These are phyloP conservation scores for Sebastes cheni DNA, from an alignment of 2,797 vertebrate species.

Conservation along the genomic window DNA sequence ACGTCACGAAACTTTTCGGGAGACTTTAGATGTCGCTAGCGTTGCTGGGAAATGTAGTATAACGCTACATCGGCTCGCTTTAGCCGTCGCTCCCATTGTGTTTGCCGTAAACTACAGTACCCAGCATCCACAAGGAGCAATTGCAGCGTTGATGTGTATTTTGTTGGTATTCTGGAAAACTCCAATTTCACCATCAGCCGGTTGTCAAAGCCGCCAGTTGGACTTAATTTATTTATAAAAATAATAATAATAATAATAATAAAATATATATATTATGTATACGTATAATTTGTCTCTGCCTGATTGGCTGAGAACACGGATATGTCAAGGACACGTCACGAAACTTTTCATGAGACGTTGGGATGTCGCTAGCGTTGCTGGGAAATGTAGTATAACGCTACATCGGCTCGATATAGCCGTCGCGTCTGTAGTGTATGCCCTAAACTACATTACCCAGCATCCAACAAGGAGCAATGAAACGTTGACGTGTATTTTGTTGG, in stretches of 20 bases:
- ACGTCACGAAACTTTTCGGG: background rate
- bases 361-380: background rate
- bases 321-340: background rate
- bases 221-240: background rate
- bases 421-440: accelerated
- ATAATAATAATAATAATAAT: too few relatives aligned
- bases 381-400: conserved; percentile 58
- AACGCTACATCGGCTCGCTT: accelerated
- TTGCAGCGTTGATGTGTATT: conserved; percentile 76
- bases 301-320: conserved; percentile 27
- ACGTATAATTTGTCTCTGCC: too few relatives aligned
- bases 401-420: accelerated
- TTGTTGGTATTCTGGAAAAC: conserved; percentile 16
- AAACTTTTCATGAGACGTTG: accelerated
- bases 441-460: conserved; percentile 78
- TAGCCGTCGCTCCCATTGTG: accelerated
- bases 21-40: background rate
- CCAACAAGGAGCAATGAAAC: background rate
- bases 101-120: conserved; percentile 66
- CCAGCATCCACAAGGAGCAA: conserved; percentile 38
- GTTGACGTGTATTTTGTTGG: conserved; percentile 78
- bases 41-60: conserved; percentile 66
- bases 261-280: too few relatives aligned
- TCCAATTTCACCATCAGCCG: background rate
- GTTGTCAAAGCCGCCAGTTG: background rate